These are phyloP conservation scores for Lasioglossum pauxillum DNA, from an alignment of 2,888 invertebrate species.

Conservation along the genomic window DNA sequence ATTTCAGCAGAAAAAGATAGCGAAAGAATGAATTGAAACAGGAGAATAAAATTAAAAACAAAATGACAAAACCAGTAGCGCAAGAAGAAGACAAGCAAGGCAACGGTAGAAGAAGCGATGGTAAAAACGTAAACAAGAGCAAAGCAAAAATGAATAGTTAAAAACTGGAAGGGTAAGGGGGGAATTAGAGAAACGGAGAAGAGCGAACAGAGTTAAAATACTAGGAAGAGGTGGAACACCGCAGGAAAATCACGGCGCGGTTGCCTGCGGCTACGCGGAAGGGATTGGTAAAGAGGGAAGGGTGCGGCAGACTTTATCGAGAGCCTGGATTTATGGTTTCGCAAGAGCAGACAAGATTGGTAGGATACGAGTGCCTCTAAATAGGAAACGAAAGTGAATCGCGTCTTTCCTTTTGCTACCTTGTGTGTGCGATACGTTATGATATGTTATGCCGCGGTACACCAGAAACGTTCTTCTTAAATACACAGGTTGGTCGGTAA, in stretches of 20 bases:
- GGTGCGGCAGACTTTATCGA: constrained; percentile 72
- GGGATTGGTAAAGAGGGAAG: constrained; percentile 36
- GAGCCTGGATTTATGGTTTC: constrained; percentile 73
- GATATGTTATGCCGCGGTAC: constrained; percentile 25
- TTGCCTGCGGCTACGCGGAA: constrained; percentile 57
- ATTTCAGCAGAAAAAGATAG: no score
- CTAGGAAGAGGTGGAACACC: constrained; percentile 29
- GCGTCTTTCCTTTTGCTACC: constrained; percentile 62
- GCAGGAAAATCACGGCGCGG: constrained; percentile 60
- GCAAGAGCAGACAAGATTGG: constrained; percentile 41
- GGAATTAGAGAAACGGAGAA: neutral
- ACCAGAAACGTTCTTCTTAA: neutral
- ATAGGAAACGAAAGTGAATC: constrained; percentile 57
- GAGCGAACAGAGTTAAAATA: constrained; percentile 58
- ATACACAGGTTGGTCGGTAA: neutral
- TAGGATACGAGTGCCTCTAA: constrained; percentile 11
- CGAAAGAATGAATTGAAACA: neutral
- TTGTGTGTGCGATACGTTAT: constrained; percentile 43
- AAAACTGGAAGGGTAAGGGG: neutral
- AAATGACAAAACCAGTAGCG: neutral
- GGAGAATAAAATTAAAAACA: neutral
- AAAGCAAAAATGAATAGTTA: neutral
- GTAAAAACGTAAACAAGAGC: constrained; percentile 13
- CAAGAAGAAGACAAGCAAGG: neutral
- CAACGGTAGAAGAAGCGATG: neutral